phyloP scores from a whole-genome alignment of 2,797 vertebrate species.

The Novumbra hubbsi region DNA sequence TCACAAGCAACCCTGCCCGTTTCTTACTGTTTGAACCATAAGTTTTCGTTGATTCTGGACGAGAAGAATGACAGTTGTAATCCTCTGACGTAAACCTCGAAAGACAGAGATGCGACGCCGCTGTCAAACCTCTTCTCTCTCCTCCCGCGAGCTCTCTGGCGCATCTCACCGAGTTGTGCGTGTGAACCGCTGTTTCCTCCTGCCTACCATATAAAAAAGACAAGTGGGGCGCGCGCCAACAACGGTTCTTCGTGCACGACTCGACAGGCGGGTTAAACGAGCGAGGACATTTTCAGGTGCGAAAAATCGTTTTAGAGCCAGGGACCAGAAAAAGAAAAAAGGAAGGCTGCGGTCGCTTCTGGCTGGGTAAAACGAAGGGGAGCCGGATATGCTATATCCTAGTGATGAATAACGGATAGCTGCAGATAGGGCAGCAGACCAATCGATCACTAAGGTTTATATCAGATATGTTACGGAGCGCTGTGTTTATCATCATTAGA shows the following conservation, averaged over 20 bases:
- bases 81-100: conserved; percentile 27
- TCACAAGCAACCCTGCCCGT: background rate
- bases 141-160: conserved; percentile 29
- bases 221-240: conserved; percentile 45
- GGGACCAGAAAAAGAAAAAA: background rate
- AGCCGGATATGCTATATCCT: background rate
- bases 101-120: conserved; percentile 15
- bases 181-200: conserved; percentile 42
- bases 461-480: conserved; percentile 2
- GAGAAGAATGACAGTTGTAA: conserved; percentile 19
- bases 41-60: conserved; percentile 10
- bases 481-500: conserved; percentile 5
- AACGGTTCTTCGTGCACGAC: conserved; percentile 51
- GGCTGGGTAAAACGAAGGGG: background rate
- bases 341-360: background rate
- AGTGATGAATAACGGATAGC: background rate
- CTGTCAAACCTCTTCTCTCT: conserved; percentile 25
- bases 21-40: conserved; percentile 39
- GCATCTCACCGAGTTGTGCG: conserved; percentile 46
- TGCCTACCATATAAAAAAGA: conserved; percentile 19
- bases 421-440: background rate
- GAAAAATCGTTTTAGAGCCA: background rate
- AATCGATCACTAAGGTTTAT: background rate
- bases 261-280: conserved; percentile 18
- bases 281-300: conserved; percentile 20